A percentile compares a stretch with the other conserved stretches of the same genome.
These are phyloP conservation scores for Typhlichthys subterraneus DNA, from an alignment of 2,797 vertebrate species.

Conservation along the genomic window DNA sequence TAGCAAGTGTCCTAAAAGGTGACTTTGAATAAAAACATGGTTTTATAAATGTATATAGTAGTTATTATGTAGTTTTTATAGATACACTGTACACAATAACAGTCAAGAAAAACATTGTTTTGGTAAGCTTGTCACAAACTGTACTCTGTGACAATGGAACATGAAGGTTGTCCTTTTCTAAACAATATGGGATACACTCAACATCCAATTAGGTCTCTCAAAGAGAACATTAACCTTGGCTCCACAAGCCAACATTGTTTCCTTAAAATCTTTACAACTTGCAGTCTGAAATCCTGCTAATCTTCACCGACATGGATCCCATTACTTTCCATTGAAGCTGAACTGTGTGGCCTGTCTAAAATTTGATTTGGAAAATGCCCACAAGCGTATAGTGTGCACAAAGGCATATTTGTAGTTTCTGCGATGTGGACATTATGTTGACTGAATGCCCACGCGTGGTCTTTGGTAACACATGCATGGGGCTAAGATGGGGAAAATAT, in stretches of 20 bases:
- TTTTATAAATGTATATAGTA: constrained; percentile 16
- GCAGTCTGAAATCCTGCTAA: constrained; percentile 17
- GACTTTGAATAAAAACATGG: constrained; percentile 51
- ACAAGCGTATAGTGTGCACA: constrained; percentile 7
- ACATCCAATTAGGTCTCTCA: neutral
- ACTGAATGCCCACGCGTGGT: neutral
- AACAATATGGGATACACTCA: neutral
- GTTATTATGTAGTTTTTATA: too few species aligned
- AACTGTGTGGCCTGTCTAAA: constrained; percentile 21
- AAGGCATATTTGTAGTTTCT: neutral
- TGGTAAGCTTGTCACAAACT: neutral
- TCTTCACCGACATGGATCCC: constrained; percentile 12
- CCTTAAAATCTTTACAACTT: constrained; percentile 9
- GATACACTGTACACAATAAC: too few species aligned
- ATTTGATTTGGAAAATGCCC: constrained; percentile 52
- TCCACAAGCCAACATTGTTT: constrained; percentile 13
- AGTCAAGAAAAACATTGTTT: neutral
- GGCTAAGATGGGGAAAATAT: too few species aligned
- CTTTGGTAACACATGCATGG: too few species aligned
- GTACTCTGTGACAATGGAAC: too few species aligned
- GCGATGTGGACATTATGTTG: neutral
- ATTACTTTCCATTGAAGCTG: constrained; percentile 26
- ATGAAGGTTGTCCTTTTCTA: neutral
- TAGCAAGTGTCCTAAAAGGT: constrained; percentile 15
- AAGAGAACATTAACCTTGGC: neutral